These are phyloP conservation scores for Plutomurus gul DNA, from an alignment of 1,140 invertebrate species.

Conservation along the genomic window DNA sequence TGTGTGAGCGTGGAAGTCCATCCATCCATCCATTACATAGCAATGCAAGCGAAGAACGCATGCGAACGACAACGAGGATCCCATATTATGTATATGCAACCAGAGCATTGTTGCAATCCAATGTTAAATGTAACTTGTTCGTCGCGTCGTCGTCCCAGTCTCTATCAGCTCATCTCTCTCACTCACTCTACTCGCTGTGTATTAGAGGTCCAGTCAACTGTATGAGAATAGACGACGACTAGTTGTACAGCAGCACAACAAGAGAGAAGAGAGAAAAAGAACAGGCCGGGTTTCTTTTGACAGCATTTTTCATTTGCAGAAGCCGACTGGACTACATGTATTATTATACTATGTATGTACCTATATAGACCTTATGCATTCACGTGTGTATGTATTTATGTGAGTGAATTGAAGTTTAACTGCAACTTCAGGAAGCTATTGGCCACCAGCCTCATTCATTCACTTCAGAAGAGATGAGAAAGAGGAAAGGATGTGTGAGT, in stretches of 20 bases:
- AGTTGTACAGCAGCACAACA: no score
- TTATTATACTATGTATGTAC: neutral
- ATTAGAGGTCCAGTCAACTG: no score
- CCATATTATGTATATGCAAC: no score
- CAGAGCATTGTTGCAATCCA: no score
- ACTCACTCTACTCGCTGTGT: neutral
- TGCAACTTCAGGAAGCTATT: no score
- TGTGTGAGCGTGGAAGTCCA: neutral
- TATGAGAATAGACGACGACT: neutral
- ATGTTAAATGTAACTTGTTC: conserved; percentile 9
- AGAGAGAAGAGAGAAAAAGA: neutral
- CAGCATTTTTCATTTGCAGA: conserved; percentile 7
- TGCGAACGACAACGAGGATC: no score
- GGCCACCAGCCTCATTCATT: neutral
- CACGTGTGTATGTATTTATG: neutral
- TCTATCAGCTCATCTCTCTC: neutral
- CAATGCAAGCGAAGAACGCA: neutral
- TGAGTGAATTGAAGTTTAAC: neutral
- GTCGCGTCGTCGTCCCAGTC: neutral
- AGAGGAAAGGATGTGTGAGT: neutral
- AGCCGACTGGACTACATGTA: neutral
- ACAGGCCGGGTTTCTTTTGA: conserved; percentile 5
- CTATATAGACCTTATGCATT: no score
- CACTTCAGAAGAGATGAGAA: neutral
- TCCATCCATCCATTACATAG: neutral